Base-by-base conservation (phyloP, 1,140 invertebrate species). In the Aphidius gifuensis region DNA sequence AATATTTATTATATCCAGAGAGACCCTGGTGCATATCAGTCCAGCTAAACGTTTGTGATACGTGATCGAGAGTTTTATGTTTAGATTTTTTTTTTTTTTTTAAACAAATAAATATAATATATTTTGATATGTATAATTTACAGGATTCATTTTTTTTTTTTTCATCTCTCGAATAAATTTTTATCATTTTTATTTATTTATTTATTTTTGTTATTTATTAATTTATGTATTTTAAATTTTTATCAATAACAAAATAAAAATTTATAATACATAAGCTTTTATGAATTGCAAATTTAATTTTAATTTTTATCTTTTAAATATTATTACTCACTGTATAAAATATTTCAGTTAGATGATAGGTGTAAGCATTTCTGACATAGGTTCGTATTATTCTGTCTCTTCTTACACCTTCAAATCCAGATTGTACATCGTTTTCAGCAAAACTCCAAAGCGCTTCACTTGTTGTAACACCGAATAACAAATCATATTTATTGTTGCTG, bases 321-420 rank as follows among this genome's bases (percentile, higher is more conserved):
- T 61, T 2, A 32, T 3, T 16, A 74, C 80, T 80, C 64, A 91
- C 89, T 46, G 96, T 97, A 71, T 96, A 94, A 80, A 96, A 96
- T 76, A 99, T 97, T 80, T 99, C 96, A 70, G 94, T 95, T 65
- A 97, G 85, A 78, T 98, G 96, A 81, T 93, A 97, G 61, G 88
- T 90, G 82, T 94, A 97, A 42, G 94, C 88, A 78, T 98, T 98
- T 56, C 96, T 85, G 11, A 94, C 91, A 73, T 98, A 93, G 7
- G 95, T 97, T 66, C 96, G 85, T 67, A 98, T 87, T 70, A 97
- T 95, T 76, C 91, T 89, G 74, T 96, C 92, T 62, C 96, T 86
- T 62, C 93, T 83, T 61, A 92, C 90, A 49, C 92, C 90, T 72
- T 96, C 92, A 72, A 99, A 94, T 23, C 97, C 97, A 60, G 87